Conservation (phyloP, 1,140 invertebrate genomes). For the Brachionus angularis region DNA sequence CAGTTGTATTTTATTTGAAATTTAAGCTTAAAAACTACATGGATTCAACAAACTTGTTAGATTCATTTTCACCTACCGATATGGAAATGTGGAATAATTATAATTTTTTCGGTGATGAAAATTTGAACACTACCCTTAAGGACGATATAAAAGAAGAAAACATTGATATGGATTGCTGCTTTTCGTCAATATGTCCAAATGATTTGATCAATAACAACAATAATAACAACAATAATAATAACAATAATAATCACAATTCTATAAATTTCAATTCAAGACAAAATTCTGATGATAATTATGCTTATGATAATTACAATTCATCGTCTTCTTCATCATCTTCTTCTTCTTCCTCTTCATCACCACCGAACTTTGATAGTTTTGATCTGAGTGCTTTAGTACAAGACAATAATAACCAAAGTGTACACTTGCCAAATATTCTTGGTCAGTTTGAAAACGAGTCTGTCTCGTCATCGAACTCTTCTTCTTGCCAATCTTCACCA, state of each 20-base stretch:
- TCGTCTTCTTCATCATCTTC: neutral
- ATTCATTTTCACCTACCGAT: constrained; percentile 37
- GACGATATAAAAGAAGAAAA: constrained; percentile 42
- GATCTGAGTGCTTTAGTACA: no score
- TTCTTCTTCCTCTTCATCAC: neutral
- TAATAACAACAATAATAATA: no score
- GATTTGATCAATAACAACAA: constrained; percentile 13
- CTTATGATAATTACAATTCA: constrained; percentile 1
- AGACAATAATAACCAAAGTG: no score
- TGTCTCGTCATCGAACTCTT: no score
- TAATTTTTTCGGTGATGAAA: constrained; percentile 32
- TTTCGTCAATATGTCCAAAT: constrained; percentile 43
- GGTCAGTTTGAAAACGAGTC: no score
- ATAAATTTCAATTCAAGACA: no score
- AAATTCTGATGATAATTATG: no score
- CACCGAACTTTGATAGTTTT: no score
- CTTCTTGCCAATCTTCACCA: no score
- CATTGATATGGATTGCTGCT: constrained; percentile 37
- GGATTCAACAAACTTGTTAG: constrained; percentile 28
- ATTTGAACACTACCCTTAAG: constrained; percentile 17
- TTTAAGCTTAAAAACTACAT: constrained; percentile 37
- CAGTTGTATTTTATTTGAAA: neutral
- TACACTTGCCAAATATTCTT: no score
- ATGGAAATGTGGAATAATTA: constrained; percentile 41
- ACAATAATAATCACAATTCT: no score